Conservation (phyloP, 2,113 vertebrate genomes). For the Zosterops borbonicus region DNA sequence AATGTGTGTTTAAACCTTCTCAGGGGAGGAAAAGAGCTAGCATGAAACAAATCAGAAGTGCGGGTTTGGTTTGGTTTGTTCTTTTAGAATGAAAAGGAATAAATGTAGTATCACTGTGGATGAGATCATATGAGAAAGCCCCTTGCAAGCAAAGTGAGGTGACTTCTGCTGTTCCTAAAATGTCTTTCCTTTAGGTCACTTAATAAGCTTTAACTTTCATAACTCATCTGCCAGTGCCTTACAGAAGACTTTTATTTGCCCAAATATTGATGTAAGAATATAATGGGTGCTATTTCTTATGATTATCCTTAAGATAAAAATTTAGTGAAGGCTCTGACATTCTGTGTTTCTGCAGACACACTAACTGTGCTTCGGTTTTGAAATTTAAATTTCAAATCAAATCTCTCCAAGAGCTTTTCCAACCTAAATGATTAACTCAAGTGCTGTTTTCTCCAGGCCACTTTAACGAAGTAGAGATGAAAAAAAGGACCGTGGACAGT, state of each 20-base stretch:
- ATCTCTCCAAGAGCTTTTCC: not conserved
- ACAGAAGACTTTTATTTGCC: not conserved
- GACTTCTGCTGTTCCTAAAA: not conserved
- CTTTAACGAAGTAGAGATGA: not conserved
- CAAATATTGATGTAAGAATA: not conserved
- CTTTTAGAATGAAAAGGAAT: not conserved
- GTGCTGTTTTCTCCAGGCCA: not conserved
- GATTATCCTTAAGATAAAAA: not conserved
- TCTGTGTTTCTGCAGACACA: not conserved
- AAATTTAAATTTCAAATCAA: not conserved
- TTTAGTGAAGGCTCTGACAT: not conserved
- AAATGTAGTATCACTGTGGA: not conserved
- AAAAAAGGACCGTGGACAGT: not conserved
- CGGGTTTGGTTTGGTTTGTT: not conserved
- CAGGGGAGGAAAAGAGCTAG: slow-evolving; percentile 2
- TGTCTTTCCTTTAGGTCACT: not conserved
- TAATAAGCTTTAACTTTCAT: not conserved
- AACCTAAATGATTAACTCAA: not conserved
- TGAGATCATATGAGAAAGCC: not conserved
- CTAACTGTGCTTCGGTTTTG: not conserved
- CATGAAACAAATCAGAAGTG: not conserved
- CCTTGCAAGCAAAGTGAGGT: not conserved
- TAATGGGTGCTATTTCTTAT: not conserved
- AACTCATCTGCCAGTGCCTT: not conserved
- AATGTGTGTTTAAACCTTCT: slow-evolving; percentile 38